Evolutionary conservation across 1,140 invertebrate genomes (phyloP), one percentile per base, ranked within the genome.

Genomic region (Eupristina koningsbergeri): DNA sequence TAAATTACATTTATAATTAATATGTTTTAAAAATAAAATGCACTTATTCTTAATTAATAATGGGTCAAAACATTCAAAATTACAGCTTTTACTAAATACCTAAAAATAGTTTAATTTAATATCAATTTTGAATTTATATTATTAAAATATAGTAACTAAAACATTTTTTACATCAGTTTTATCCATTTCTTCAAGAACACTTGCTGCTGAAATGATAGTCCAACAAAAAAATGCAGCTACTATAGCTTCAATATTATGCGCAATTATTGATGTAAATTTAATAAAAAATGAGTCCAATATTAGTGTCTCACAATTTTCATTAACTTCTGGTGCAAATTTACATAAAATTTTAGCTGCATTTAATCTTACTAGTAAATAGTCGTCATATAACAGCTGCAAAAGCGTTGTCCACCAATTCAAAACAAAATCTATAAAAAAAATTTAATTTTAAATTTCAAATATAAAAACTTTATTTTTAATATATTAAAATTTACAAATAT

Each of bases 11-110:
- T 84, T 34, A 39, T 77, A 26, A 15, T 80, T 69, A 64, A 89
- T 76, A 69, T 39, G 26, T 69, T 86, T 85, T 41, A 88, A 85
- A 31, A 84, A 83, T 41, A 77, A 15, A 3, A 77, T 63, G 47
- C 89, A 91, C 22, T 86, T 63, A 41, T 81, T 78, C 17, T 88
- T 87, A 83, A 90, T 88, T 22, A 82, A 76, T 13, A 90, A 58
- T 2, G 89, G 88, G 50, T 91, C 90, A 34, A 88, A 91, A 3
- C 81, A 86, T 50, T 90, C 89, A 41, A 89, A 90, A 85, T 90
- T 91, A 31, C 84, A 89, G 47, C 89, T 91, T 34, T 90, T 91
- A 69, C 90, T 89, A 61, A 91, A 91, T 8, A 91, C 89, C 92
- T 93, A 69, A 53, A 88, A 22, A 67, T 61, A 26, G 34, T 22